Percentiles rank a stretch among this genome's conserved stretches.
Evolutionary conservation across 2,888 invertebrate genomes (phyloP).

Genomic region (Pycnomerus fuliginosus): DNA sequence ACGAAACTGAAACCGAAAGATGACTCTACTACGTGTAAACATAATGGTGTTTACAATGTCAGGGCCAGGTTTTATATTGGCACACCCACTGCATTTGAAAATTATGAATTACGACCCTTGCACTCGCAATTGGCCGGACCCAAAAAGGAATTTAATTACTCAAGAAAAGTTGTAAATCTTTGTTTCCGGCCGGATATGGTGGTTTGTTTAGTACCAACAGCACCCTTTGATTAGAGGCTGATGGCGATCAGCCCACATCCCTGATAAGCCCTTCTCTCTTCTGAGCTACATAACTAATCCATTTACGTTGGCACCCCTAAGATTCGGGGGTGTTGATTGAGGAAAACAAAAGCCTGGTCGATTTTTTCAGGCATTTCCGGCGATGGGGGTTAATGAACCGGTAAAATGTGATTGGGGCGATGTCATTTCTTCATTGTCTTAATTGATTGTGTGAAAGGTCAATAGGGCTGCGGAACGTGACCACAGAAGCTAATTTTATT

Average conservation of each 20-base stretch:
- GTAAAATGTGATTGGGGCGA: constrained; percentile 25
- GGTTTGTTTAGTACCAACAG: no score
- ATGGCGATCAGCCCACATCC: no score
- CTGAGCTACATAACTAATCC: constrained; percentile 24
- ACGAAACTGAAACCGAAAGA: constrained; percentile 11
- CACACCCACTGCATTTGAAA: constrained; percentile 20
- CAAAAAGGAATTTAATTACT: no score
- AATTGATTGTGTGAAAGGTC: constrained; percentile 42
- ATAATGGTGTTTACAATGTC: constrained; percentile 6
- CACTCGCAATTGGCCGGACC: no score
- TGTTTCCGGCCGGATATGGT: no score
- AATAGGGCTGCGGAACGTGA: constrained; percentile 33
- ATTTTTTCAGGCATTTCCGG: constrained; percentile 26
- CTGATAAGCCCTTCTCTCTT: no score
- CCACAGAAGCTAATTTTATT: neutral
- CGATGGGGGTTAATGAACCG: constrained; percentile 31
- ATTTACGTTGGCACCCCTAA: constrained; percentile 11
- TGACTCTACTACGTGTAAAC: constrained; percentile 8
- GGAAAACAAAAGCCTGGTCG: no score
- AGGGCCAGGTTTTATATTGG: no score
- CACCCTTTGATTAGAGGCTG: no score
- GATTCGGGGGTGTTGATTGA: constrained; percentile 12
- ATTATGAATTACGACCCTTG: no score
- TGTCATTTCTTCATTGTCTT: constrained; percentile 24
- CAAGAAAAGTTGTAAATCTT: no score